A percentile compares a stretch with the other conserved stretches of the same genome.
Evolutionary conservation across 35 echinoderm and acorn worm species (phyloP).

Genomic region (Patiria miniata): DNA sequence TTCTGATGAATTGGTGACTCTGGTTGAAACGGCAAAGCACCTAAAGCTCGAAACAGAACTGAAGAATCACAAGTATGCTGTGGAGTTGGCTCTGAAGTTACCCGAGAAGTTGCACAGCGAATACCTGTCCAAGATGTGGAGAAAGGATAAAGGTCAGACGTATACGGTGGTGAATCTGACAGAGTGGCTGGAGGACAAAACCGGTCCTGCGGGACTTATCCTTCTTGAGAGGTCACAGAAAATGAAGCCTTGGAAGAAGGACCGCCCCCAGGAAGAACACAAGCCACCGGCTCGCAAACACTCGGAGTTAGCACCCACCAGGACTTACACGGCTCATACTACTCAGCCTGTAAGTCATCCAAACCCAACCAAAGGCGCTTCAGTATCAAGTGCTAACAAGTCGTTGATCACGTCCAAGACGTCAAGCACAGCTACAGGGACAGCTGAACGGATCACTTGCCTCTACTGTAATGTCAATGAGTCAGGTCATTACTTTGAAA

Average conservation of each 20-base stretch:
- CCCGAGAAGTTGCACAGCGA: background rate
- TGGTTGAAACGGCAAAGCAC: constrained; percentile 3
- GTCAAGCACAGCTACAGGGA: background rate
- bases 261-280: background rate
- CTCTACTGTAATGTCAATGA: background rate
- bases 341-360: background rate
- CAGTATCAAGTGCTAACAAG: background rate
- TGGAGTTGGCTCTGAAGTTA: background rate
- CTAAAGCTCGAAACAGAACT: background rate
- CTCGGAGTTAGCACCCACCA: no score
- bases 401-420: background rate
- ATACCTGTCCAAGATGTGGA: background rate
- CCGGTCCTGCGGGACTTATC: background rate
- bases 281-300: background rate
- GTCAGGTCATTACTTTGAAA: background rate
- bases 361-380: background rate
- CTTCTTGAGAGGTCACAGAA: background rate
- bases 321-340: background rate
- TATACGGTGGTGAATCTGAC: background rate
- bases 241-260: background rate
- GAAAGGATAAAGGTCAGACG: background rate
- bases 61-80: background rate
- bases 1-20: constrained; percentile 5
- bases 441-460: background rate
- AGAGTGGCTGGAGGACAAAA: background rate